phyloP scores from a whole-genome alignment of 2,888 invertebrate genomes.

The Nycteola revayana region DNA sequence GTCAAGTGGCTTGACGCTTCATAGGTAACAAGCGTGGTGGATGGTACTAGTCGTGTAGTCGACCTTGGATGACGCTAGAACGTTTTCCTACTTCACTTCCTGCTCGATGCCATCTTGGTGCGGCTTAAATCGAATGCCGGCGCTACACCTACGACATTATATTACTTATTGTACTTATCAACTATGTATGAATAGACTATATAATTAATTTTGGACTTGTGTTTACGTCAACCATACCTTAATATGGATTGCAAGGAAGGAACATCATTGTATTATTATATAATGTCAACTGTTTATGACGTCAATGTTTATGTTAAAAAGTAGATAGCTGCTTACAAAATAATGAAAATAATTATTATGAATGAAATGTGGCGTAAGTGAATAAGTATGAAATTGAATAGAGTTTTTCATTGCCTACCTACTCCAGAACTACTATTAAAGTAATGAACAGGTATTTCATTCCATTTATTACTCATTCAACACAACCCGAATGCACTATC shows the following conservation, averaged over 20 bases:
- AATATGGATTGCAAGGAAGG: too few species aligned
- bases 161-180: too few species aligned
- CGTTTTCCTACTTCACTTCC: constrained; percentile 79
- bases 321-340: too few species aligned
- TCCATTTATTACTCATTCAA: constrained; percentile 50
- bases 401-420: too few species aligned
- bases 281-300: not conserved
- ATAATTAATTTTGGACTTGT: too few species aligned
- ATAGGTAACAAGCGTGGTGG: constrained; percentile 50
- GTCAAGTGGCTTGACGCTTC: constrained; percentile 46
- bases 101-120: constrained; percentile 70
- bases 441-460: constrained; percentile 50
- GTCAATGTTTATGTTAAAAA: too few species aligned
- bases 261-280: too few species aligned
- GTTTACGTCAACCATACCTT: too few species aligned
- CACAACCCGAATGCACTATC: constrained; percentile 65
- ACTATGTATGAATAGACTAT: too few species aligned
- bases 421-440: constrained; percentile 54
- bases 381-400: too few species aligned
- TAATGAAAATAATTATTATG: too few species aligned
- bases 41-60: constrained; percentile 54
- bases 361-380: too few species aligned
- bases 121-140: constrained; percentile 43
- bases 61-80: constrained; percentile 74
- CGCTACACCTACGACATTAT: constrained; percentile 31